Evolutionary conservation across 2,797 vertebrate genomes (phyloP), one percentile per base, ranked within the genome.

Genomic region (Spinus pinus): DNA sequence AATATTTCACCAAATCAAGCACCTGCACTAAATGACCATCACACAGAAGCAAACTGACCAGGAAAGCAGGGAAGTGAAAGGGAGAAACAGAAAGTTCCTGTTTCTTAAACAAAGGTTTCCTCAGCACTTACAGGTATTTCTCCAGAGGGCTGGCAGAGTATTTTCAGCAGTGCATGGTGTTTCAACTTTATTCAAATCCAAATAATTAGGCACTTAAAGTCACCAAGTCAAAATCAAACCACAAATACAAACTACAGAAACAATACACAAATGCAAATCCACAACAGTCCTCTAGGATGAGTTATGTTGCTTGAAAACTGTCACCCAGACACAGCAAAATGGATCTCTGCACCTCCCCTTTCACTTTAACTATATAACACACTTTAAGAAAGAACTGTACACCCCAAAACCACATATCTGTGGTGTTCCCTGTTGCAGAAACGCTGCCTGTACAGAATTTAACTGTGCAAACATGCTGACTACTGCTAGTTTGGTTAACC

Each of bases 111-210:
- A 85, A 23, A 66, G 64, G 22, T 37, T 89, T 94, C 88, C 92
- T 92, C 90, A 85, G 93, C 95, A 95, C 84, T 80, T 78, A 92
- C 71, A 95, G 69, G 53, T 65, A 91, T 92, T 96, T 97, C 96
- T 97, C 96, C 94, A 89, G 92, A 95, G 94, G 92, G 86, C 1
- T 91, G 37, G 42, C 53, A 89, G 54, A 90, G 4, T 49, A 67
- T 57, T 74, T 88, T 73, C 51, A 94, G 49, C 8, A 5, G n/a
- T 50, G 18, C 25, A 80, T 19, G 14, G 49, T 9, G 8, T 75
- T 88, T 66, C 82, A 90, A 70, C 57, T 86, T 95, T 37, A 82
- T 66, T 86, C 37, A 57, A 60, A 53, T 79, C 61, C 51, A 75
- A 93, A 83, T 74, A 54, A 88, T 60, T 66, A 71, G 65, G 44